Evolutionary conservation across 2,113 vertebrate genomes (phyloP).

Genomic region (Ochotona princeps): DNA sequence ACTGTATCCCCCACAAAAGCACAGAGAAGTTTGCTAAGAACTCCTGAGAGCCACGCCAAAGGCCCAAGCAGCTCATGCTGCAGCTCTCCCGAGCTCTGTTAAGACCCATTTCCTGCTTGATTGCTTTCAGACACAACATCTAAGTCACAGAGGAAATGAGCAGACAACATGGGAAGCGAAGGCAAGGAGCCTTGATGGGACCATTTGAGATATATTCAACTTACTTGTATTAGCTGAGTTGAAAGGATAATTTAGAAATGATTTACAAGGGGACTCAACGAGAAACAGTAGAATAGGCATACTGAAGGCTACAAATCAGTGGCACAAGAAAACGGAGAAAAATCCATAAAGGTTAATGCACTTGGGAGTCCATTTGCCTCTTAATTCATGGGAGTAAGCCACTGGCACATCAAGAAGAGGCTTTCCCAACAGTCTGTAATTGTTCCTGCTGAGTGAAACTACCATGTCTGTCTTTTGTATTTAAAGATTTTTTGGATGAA

Average conservation of each 20-base stretch:
- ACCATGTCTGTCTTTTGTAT: background rate
- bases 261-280: constrained; percentile 70
- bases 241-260: constrained; percentile 66
- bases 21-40: background rate
- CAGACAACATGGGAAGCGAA: constrained; percentile 48
- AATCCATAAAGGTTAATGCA: constrained; percentile 78
- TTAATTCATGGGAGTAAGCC: constrained; percentile 67
- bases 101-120: background rate
- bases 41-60: background rate
- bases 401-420: background rate
- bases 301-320: constrained; percentile 65
- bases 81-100: background rate
- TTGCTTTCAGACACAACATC: background rate
- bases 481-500: constrained; percentile 56
- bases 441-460: constrained; percentile 57
- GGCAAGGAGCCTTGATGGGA: constrained; percentile 43
- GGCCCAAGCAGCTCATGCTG: background rate
- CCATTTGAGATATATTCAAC: constrained; percentile 55
- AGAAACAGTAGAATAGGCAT: constrained; percentile 73
- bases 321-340: constrained; percentile 71
- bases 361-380: constrained; percentile 62
- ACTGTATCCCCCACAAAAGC: too few species aligned
- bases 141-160: constrained; percentile 19
- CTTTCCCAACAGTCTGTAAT: constrained; percentile 27
- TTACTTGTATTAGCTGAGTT: constrained; percentile 59